phyloP scores from a whole-genome alignment of 2,888 invertebrate genomes.

The Meliscaeva auricollis region DNA sequence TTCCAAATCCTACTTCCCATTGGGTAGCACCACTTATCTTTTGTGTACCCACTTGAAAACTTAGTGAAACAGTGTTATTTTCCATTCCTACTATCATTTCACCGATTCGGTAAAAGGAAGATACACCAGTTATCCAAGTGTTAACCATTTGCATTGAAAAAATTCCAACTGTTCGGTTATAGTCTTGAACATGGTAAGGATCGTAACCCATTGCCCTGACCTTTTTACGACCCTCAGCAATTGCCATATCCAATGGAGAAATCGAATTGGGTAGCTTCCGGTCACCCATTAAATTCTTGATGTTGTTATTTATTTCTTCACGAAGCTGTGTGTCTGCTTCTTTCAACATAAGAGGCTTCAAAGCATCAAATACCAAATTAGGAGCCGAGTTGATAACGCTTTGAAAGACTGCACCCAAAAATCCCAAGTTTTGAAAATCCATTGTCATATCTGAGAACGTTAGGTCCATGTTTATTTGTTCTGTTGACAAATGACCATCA shows the following conservation, averaged over 20 bases:
- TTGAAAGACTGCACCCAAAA: slow-evolving; percentile 89
- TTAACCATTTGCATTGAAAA: slow-evolving; percentile 89
- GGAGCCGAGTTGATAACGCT: slow-evolving; percentile 93
- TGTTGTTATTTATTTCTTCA: slow-evolving; percentile 89
- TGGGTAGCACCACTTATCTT: slow-evolving; percentile 90
- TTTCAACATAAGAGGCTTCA: slow-evolving; percentile 92
- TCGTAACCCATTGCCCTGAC: slow-evolving; percentile 88
- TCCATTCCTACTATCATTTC: slow-evolving; percentile 90
- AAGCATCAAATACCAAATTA: slow-evolving; percentile 92
- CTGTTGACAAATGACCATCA: slow-evolving; percentile 91
- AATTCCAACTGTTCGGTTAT: slow-evolving; percentile 89
- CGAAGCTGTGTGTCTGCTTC: slow-evolving; percentile 91
- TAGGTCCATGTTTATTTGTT: slow-evolving; percentile 92
- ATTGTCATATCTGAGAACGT: slow-evolving; percentile 90
- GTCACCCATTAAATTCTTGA: slow-evolving; percentile 88
- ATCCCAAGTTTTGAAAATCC: slow-evolving; percentile 92
- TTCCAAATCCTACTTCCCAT: slow-evolving; percentile 90
- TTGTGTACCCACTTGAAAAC: slow-evolving; percentile 91
- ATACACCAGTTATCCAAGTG: slow-evolving; percentile 91
- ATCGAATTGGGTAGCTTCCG: slow-evolving; percentile 93
- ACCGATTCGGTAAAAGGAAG: slow-evolving; percentile 92
- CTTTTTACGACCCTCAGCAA: slow-evolving; percentile 90
- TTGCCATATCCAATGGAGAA: slow-evolving; percentile 92
- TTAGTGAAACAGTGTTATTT: slow-evolving; percentile 87
- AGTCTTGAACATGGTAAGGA: slow-evolving; percentile 90